A percentile compares a stretch with the other conserved stretches of the same genome.
These are phyloP conservation scores for Scelioninae gen. 1 DNA, from an alignment of 2,888 invertebrate species.

Conservation along the genomic window DNA sequence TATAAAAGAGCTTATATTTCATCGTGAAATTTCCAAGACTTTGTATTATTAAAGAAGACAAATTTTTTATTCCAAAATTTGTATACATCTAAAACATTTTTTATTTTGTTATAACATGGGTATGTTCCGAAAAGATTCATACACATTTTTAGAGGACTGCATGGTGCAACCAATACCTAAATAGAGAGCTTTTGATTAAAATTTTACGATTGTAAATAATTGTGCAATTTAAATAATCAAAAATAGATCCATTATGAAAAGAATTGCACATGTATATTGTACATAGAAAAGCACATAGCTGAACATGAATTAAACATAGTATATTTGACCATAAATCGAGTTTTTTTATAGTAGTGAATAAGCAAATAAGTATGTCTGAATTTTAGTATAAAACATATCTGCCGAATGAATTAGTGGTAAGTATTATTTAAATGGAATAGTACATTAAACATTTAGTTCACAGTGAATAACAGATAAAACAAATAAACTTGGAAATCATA, in stretches of 20 bases:
- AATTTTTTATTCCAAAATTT: not conserved
- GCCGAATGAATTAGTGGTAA: no score
- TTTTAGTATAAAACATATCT: no score
- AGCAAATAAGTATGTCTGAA: no score
- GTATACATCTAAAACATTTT: not conserved
- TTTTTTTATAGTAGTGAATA: no score
- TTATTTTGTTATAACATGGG: conserved; percentile 13
- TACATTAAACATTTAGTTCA: no score
- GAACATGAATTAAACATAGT: not conserved
- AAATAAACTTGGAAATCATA: not conserved
- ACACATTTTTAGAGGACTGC: conserved; percentile 1
- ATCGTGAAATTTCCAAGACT: not conserved
- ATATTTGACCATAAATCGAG: not conserved
- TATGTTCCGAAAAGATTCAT: not conserved
- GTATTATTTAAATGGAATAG: no score
- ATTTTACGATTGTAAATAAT: not conserved
- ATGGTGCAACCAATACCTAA: not conserved
- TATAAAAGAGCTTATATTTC: not conserved
- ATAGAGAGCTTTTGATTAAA: no score
- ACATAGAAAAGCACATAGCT: not conserved
- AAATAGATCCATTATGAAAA: not conserved
- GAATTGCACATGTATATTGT: not conserved
- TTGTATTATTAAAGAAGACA: not conserved
- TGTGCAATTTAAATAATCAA: not conserved
- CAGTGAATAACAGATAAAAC: no score